Evolutionary conservation across 30 jellyfish, hydroid and myxozoan genomes (phyloP).

Genomic region (Turritopsis rubra): DNA sequence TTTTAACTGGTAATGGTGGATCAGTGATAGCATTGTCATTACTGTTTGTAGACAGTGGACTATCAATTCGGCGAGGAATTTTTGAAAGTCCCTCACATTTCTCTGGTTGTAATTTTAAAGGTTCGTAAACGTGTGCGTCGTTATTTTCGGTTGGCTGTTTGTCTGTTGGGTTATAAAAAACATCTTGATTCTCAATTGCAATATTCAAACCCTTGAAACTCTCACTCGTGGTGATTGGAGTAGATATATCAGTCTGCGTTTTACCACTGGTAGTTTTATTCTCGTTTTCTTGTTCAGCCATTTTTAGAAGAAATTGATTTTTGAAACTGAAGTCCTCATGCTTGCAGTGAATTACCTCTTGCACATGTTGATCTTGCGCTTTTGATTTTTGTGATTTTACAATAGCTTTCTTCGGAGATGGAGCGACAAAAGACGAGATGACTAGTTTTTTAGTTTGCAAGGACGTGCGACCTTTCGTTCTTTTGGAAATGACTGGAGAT

Average conservation of each 20-base stretch:
- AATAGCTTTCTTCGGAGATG: constrained; percentile 32
- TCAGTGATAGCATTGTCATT: neutral
- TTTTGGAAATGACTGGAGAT: neutral
- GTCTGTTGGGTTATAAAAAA: neutral
- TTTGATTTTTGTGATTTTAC: neutral
- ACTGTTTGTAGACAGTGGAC: neutral
- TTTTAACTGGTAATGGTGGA: neutral
- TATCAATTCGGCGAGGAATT: neutral
- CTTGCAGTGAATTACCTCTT: neutral
- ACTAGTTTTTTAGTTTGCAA: constrained; percentile 17
- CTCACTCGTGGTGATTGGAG: neutral
- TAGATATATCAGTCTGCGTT: neutral
- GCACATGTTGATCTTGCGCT: neutral
- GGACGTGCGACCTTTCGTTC: neutral
- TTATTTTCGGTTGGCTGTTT: neutral
- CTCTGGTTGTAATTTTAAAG: neutral
- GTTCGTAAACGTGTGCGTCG: neutral
- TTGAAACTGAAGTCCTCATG: neutral
- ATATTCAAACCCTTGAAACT: neutral
- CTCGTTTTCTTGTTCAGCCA: neutral
- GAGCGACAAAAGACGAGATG: constrained; percentile 27
- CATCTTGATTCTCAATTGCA: neutral
- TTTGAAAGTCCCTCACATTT: neutral
- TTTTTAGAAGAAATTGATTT: neutral
- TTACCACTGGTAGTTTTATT: neutral